phyloP scores from a whole-genome alignment of 2,797 vertebrate species.

The Buphagus erythrorhynchus region DNA sequence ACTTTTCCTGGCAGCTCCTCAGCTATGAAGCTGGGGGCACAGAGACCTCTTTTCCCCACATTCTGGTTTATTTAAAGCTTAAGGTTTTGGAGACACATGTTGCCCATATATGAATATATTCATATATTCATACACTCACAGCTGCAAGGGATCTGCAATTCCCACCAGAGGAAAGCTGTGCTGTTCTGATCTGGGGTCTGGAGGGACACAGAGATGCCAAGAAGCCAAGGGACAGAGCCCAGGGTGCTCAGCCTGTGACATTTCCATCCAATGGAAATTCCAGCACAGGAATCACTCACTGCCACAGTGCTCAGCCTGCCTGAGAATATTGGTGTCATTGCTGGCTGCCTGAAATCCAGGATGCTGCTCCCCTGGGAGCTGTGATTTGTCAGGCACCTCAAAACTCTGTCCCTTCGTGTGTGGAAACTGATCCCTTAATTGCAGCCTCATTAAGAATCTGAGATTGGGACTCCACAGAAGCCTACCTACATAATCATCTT shows the following conservation, averaged over 20 bases:
- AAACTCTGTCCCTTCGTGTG: neutral
- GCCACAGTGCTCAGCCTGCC: neutral
- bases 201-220: neutral
- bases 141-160: neutral
- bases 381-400: neutral
- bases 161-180: neutral
- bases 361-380: neutral
- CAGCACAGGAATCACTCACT: neutral
- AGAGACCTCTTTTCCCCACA: neutral
- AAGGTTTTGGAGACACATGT: neutral
- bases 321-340: neutral
- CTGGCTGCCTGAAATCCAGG: neutral
- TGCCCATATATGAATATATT: neutral
- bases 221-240: neutral
- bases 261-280: neutral
- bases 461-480: neutral
- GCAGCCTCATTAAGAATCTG: neutral
- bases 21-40: neutral
- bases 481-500: neutral
- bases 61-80: neutral
- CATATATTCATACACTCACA: neutral
- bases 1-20: neutral
- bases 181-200: neutral
- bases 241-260: neutral
- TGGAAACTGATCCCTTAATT: neutral